Base-by-base conservation (phyloP, 2,888 invertebrate species). In the Smittia aterrima region DNA sequence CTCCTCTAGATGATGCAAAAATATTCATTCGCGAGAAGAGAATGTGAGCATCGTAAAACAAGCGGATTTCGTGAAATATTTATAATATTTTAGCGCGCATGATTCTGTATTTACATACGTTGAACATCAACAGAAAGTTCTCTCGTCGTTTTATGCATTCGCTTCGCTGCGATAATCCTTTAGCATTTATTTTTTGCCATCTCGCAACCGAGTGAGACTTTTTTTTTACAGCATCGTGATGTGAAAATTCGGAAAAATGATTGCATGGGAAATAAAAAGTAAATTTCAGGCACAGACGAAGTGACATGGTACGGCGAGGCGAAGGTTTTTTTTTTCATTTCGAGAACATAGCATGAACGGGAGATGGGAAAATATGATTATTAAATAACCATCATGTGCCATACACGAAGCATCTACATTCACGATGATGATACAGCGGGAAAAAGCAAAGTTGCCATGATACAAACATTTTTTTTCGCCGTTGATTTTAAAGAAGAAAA, bases 51-150 rank as follows among this genome's bases (percentile, higher is more conserved):
- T 22, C 58, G 58, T 32, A 32, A 70, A 54, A 70, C 53, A 70
- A 54, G 54, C 32, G 16, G 25, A 54, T 54, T 54, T 70, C 40
- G 54, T 70, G 32, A 70, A 54, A 54, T 54, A 70, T 70, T 70
- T 70, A 70, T 70, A 20, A 70, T 54, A 70, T 70, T 70, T 70
- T 70, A 54, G 53, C 70, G 70, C 70, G 70, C 70, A 70, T 70
- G 70, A 54, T 70, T 68, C 47, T 41, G n/a, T 68, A 24, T 68
- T 47, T 68, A 47, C 41, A 47, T 47, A 22, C 18, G 20, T 11
- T 27, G 13, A 18, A 67, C 20, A 18, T 40, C 66, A 27, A 27
- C 25, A 66, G 6, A 38, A 11, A 38, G 4, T 38, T 38, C 38
- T 38, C 38, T 38, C n/a, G n/a, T 32, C 32, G 32, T 32, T 32